Base-by-base conservation (phyloP, 2,113 vertebrate genomes). In the Speoplatyrhinus poulsoni region DNA sequence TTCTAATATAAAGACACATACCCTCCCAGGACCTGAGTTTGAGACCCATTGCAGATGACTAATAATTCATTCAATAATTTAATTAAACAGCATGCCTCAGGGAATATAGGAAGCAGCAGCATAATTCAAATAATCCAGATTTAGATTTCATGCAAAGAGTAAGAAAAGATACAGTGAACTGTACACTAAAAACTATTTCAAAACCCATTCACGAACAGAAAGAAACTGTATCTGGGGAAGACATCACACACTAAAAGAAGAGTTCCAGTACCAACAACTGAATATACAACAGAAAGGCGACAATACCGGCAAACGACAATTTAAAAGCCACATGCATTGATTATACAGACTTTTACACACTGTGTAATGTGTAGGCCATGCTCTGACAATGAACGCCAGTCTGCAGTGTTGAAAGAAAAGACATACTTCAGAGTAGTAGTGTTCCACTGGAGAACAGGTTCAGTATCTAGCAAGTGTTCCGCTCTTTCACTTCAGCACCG, bases 1-100 rank as follows among this genome's bases (percentile, higher is more conserved):
- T 62, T 41, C 69, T 17, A 56, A 66, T 55, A 26, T 46, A 65
- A 68, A 81, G 67, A 70, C 72, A 76, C 66, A 55, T 46, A n/a
- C 33, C 67, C 75, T 70, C 63, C 70, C 55, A 65, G 67, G 49
- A 69, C 81, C 77, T 76, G 72, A 81, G 84, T 74, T 75, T 75
- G 41, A 62, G 9, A 47, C 12, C 6, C 47, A 66, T 56, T 55
- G 69, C 33, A 9, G 65, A 63, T 63, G 54, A 54, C 59, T 69
- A 60, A 54, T 36, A 72, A 59, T 12, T 15, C 9, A 33, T 54
- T 46, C 46, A 76, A 60, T 46, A 3, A 32, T 60, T 62, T 17
- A 79, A 69, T 59, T 26, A 50, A 72, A 70, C 19, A 47, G 46
- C 87, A 85, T 80, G 83, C 85, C 63, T 76, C 0, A 60, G 32